Base-by-base conservation (phyloP, 2,888 invertebrate species). In the Petrolisthes cinctipes region DNA sequence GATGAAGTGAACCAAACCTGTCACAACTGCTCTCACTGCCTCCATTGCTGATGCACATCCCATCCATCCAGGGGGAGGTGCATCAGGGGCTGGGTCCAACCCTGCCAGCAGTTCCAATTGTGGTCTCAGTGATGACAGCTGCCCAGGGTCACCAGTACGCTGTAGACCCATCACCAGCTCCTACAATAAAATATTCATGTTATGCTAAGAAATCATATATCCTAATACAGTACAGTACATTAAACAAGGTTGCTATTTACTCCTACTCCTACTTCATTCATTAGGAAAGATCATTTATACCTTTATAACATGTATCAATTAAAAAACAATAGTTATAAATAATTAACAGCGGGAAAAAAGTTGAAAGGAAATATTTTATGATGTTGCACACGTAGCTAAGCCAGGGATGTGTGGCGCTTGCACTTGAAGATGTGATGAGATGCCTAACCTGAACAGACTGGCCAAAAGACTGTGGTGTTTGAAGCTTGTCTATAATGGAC, bases 381-480 rank as follows among this genome's bases (percentile, higher is more conserved):
- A n/a, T n/a, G n/a, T n/a, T n/a, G n/a, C n/a, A n/a, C n/a, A n/a
- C n/a, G n/a, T n/a, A 54, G 54, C 75, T 11, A 5, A 83, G 4
- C 14, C n/a, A 75, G 5, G 53, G 14, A 73, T 20, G 6, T 37
- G n/a, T 37, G 17, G n/a, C 14, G 6, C 20, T 83, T 51, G 6
- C 56, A 61, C 17, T 82, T 56, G 23, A 3, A 83, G 53, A 20
- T 51, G n/a, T 56, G 71, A 7, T n/a, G n/a, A n/a, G n/a, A 51
- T n/a, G 37, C 53, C 89, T 54, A n/a, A 90, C 91, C 92, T 97
- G 97, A 0, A 98, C 97, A 54, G 97, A 97, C 92, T 94, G 94
- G 14, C 96, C 96, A 93, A 98, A 98, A 0, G 97, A 97, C 92
- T 97, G 97, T 0, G 98, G 98, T 7, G 97, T 97, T 93, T 98